A percentile compares a stretch with the other conserved stretches of the same genome.
These are phyloP conservation scores for Ictalurus punctatus DNA, from an alignment of 2,113 vertebrate species.

Conservation along the genomic window DNA sequence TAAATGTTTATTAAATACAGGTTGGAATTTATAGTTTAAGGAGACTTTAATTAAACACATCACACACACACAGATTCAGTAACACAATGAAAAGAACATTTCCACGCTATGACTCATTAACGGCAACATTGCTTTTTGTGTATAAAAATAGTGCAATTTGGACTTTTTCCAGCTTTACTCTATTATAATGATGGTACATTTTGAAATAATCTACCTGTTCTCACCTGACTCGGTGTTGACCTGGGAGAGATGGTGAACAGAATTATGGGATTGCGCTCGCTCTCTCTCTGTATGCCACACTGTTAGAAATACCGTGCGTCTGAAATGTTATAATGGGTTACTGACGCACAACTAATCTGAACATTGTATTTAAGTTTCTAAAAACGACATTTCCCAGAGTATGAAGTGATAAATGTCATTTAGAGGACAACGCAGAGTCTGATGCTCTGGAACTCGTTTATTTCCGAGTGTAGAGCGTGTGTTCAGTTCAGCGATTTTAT, in stretches of 20 bases:
- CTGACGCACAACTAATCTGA: not conserved
- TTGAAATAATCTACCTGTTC: not conserved
- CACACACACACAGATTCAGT: not conserved
- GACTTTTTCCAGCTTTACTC: not conserved
- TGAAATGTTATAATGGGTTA: not conserved
- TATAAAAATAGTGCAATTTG: slow-evolving; percentile 10
- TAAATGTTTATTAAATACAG: not conserved
- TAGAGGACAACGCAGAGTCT: not conserved
- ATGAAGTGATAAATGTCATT: not conserved
- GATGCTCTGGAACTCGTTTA: not conserved
- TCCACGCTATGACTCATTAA: not conserved
- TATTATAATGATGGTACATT: not conserved
- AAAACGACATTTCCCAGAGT: not conserved
- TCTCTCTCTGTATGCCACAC: no score
- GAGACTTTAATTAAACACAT: slow-evolving; percentile 18
- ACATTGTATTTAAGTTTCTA: not conserved
- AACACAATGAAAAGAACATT: no score
- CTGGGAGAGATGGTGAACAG: not conserved
- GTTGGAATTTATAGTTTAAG: not conserved
- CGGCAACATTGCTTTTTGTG: not conserved
- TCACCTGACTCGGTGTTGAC: not conserved
- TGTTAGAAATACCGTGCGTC: not conserved
- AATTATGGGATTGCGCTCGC: not conserved
- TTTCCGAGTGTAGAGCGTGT: not conserved
- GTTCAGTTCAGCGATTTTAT: not conserved